phyloP scores from a whole-genome alignment of 2,888 invertebrate species.

The Dermolepida albohirtum region DNA sequence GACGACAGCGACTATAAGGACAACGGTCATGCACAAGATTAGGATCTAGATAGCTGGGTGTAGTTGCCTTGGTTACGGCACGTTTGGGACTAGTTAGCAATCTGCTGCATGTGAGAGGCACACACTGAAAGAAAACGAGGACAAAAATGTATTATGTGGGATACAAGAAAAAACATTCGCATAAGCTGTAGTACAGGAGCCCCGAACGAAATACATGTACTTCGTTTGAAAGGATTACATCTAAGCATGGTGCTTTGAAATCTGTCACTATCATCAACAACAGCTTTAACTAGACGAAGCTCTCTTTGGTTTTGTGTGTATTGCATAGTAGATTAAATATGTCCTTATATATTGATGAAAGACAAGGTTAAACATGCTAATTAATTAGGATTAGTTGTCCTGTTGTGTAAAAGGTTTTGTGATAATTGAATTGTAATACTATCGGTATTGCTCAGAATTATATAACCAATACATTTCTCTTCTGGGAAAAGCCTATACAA shows the following conservation, averaged over 20 bases:
- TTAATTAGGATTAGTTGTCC: slow-evolving; percentile 30
- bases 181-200: slow-evolving; percentile 25
- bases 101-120: slow-evolving; percentile 32
- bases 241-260: not conserved
- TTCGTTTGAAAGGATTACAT: slow-evolving; percentile 32
- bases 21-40: slow-evolving; percentile 36
- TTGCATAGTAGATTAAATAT: not conserved
- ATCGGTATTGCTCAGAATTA: not conserved
- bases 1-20: not conserved
- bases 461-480: no score
- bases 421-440: slow-evolving; percentile 27
- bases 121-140: slow-evolving; percentile 7
- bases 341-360: slow-evolving; percentile 14
- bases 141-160: slow-evolving; percentile 25
- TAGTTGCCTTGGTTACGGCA: slow-evolving; percentile 47
- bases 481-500: no score
- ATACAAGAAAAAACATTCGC: slow-evolving; percentile 12
- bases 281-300: not conserved
- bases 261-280: not conserved
- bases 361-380: slow-evolving; percentile 29
- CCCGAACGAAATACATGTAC: slow-evolving; percentile 42
- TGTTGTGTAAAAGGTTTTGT: slow-evolving; percentile 15
- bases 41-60: slow-evolving; percentile 42
- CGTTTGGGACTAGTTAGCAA: slow-evolving; percentile 46
- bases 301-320: not conserved